These are phyloP conservation scores for Euwallacea fornicatus DNA, from an alignment of 1,140 invertebrate genomes.

Conservation along the genomic window DNA sequence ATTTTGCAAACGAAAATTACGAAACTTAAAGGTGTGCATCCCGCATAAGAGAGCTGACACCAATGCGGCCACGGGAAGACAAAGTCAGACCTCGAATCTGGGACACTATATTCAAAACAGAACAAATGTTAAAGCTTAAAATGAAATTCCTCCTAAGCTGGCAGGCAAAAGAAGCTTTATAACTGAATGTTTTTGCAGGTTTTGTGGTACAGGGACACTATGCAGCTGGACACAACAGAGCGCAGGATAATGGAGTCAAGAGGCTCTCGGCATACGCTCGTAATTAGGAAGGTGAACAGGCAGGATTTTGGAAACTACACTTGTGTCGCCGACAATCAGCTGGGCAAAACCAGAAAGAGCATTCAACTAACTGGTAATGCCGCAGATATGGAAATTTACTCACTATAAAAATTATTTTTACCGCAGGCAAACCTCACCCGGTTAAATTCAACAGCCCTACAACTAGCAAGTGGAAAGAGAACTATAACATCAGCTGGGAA, in stretches of 20 bases:
- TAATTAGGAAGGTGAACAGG: slow-evolving; percentile 66
- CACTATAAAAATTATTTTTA: not conserved
- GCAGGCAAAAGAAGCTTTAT: not conserved
- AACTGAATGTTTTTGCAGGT: slow-evolving; percentile 55
- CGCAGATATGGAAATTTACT: not conserved
- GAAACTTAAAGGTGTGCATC: no score
- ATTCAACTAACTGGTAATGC: slow-evolving; percentile 64
- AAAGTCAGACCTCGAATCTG: no score
- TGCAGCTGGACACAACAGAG: slow-evolving; percentile 68
- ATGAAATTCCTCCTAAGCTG: slow-evolving; percentile 4
- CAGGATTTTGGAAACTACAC: slow-evolving; percentile 72
- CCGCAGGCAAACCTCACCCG: slow-evolving; percentile 60
- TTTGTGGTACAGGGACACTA: slow-evolving; percentile 68
- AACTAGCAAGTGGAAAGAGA: slow-evolving; percentile 62
- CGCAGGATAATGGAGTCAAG: slow-evolving; percentile 65
- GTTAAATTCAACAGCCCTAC: slow-evolving; percentile 65
- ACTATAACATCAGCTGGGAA: slow-evolving; percentile 69
- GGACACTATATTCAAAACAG: not conserved
- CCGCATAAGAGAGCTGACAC: no score
- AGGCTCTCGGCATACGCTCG: slow-evolving; percentile 65
- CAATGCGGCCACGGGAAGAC: no score
- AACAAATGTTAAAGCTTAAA: slow-evolving; percentile 1
- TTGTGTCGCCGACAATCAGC: slow-evolving; percentile 67
- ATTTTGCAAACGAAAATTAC: no score
- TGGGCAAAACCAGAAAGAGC: slow-evolving; percentile 64